phyloP scores from a whole-genome alignment of 2,113 vertebrate genomes.

The Labrus mixtus region DNA sequence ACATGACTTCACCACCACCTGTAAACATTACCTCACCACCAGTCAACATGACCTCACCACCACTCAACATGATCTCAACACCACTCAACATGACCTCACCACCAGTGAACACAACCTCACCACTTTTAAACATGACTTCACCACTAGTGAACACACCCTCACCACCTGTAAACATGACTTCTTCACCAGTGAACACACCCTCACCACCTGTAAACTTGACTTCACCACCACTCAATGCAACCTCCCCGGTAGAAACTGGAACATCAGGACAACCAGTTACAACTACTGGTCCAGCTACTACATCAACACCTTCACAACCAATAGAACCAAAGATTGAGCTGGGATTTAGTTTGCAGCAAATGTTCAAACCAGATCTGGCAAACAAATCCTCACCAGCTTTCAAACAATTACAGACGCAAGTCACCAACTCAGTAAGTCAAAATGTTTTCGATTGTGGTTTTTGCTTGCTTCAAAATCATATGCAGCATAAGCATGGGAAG shows the following conservation, averaged over 20 bases:
- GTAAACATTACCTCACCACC: neutral
- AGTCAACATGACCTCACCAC: neutral
- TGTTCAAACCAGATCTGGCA: rapidly evolving
- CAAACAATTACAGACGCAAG: rapidly evolving
- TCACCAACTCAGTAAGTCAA: neutral
- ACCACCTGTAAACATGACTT: no score
- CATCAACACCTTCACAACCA: neutral
- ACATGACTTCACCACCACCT: neutral
- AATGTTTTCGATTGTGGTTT: neutral
- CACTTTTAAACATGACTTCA: neutral
- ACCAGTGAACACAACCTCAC: no score
- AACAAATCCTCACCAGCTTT: neutral
- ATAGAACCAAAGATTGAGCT: neutral
- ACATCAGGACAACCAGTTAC: neutral
- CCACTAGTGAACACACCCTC: no score
- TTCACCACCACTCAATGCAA: neutral
- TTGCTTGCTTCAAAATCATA: no score
- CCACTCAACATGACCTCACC: neutral
- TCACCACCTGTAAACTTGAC: neutral
- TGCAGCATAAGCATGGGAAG: no score
- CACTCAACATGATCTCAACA: no score
- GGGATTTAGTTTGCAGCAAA: neutral
- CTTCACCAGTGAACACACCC: neutral
- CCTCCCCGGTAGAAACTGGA: neutral
- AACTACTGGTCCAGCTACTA: neutral